Conservation (phyloP, 2,113 vertebrate genomes). For the Scomber scombrus region DNA sequence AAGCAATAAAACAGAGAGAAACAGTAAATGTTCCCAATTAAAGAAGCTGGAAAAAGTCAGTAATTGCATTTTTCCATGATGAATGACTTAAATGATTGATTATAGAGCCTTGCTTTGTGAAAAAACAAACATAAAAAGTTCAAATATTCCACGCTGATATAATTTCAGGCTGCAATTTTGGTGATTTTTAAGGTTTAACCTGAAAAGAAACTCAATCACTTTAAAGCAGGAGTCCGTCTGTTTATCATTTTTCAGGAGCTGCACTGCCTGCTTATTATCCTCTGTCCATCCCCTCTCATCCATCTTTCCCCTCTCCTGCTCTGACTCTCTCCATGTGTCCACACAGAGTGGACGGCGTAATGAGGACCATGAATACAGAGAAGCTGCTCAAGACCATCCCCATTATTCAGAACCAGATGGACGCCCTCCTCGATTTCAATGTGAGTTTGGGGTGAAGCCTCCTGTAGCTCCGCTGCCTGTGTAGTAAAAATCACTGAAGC, state of each 20-base stretch:
- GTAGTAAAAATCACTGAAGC: background rate
- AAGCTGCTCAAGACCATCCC: slow-evolving; percentile 98
- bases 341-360: slow-evolving; percentile 94
- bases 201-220: background rate
- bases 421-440: slow-evolving; percentile 98
- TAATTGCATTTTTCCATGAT: no score
- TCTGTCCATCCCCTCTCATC: background rate
- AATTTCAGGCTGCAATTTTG: no score
- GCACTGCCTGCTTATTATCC: slow-evolving; percentile 5
- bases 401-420: slow-evolving; percentile 99
- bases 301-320: slow-evolving; percentile 10
- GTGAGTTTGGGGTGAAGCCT: slow-evolving; percentile 85
- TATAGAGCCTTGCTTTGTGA: no score
- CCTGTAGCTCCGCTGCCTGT: background rate
- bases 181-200: no score
- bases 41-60: no score
- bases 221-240: background rate
- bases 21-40: background rate
- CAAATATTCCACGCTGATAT: no score
- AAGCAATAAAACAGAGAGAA: background rate
- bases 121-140: no score
- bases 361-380: slow-evolving; percentile 99
- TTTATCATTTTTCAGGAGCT: slow-evolving; percentile 12
- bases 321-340: slow-evolving; percentile 13
- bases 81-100: no score